Base-by-base conservation (phyloP, 37 sponge, comb jelly and placozoan genomes). In the Spongilla lacustris region DNA sequence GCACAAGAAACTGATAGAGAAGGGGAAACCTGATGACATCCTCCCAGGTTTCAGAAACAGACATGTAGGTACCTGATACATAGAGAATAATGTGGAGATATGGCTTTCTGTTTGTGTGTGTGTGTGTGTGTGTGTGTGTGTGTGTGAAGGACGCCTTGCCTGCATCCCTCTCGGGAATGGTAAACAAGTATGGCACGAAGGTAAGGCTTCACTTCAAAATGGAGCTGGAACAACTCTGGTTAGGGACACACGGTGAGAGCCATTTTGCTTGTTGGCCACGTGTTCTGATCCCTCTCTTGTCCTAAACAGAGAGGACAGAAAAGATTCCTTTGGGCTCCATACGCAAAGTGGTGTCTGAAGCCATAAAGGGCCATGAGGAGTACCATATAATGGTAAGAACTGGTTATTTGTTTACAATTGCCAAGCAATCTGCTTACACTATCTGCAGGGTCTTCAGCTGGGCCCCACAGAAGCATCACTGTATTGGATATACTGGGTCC, bases 401-500 rank as follows among this genome's bases (percentile, higher is more conserved):
- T 6, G 32, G 28, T 3, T 19, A 34, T 74, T 22, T 74, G 32
- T 3, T 31, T 27, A 74, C 46, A 46, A 8, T 46, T 46, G 46
- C 8, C 8, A 46, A 46, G 46, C 71, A 70, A 3, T 70, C 28
- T 28, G 10, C 10, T 29, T 4, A 11, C 28, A 6, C 4, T 70
- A n/a, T n/a, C n/a, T 50, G 25, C 81, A 97, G 98, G 98, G 83
- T n/a, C 36, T 97, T 2, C 98, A 97, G 46, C 66, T 97, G 38
- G 98, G 98, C 0, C 89, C 91, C 21, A 97, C 98, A 41, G 98
- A 97, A 72, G 76, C 78, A 48, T 97, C 98, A 19, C 80, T 85
- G 17, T 97, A 95, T 81, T 97, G 95, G 95, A 72, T 97, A 41
- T 97, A 97, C 90, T 97, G 98, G 98, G 92, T 97, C 11, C 98